phyloP scores from a whole-genome alignment of 2,888 invertebrate species.

The Nymphalis urticae region DNA sequence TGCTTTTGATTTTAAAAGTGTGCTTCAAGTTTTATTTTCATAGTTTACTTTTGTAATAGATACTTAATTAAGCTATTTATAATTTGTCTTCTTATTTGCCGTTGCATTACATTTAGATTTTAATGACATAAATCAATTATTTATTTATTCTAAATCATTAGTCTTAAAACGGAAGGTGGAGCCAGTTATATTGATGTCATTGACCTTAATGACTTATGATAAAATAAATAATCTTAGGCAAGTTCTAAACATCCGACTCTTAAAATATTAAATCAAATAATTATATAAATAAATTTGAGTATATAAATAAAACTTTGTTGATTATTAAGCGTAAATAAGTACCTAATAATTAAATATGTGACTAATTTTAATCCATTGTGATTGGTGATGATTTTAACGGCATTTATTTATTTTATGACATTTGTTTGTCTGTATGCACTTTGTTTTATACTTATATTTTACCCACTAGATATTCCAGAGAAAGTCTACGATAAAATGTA shows the following conservation, averaged over 20 bases:
- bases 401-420: not conserved
- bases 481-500: too few relatives aligned
- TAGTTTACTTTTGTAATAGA: not conserved
- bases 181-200: slow-evolving; percentile 38
- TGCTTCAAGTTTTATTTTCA: not conserved
- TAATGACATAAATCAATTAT: not conserved
- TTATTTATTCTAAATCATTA: slow-evolving; percentile 10
- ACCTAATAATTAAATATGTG: slow-evolving; percentile 19
- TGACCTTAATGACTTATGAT: slow-evolving; percentile 48
- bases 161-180: slow-evolving; percentile 38
- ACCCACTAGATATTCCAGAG: too few relatives aligned
- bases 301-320: too few relatives aligned
- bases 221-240: slow-evolving; percentile 23
- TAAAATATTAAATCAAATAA: slow-evolving; percentile 14
- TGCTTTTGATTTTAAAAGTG: not conserved
- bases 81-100: not conserved
- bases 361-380: slow-evolving; percentile 19
- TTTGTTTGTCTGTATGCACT: not conserved
- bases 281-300: not conserved
- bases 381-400: slow-evolving; percentile 6
- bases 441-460: too few relatives aligned
- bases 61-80: not conserved
- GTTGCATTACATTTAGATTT: not conserved
- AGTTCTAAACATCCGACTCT: slow-evolving; percentile 11
- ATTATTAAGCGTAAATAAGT: not conserved